Conservation (phyloP, 2,888 invertebrate genomes). For the Auanema freiburgensis region DNA sequence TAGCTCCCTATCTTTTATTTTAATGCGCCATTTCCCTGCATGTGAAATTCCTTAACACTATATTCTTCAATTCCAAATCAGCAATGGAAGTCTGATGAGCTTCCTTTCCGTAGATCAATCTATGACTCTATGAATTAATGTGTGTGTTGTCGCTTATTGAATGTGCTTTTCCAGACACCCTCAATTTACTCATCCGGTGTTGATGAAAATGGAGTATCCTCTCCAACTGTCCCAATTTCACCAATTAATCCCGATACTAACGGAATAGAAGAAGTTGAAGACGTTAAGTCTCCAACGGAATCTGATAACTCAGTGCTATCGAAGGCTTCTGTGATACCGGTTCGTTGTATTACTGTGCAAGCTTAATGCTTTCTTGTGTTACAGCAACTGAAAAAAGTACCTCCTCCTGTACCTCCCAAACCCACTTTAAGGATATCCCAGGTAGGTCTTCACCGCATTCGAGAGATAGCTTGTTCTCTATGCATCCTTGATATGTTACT, state of each 20-base stretch:
- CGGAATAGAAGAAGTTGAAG: too few relatives aligned
- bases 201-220: constrained; percentile 17
- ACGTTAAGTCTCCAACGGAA: too few relatives aligned
- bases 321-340: too few relatives aligned
- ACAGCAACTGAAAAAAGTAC: constrained; percentile 19
- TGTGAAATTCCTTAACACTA: too few relatives aligned
- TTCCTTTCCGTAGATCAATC: background rate
- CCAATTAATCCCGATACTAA: constrained; percentile 15
- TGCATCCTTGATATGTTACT: too few relatives aligned
- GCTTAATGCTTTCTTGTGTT: constrained; percentile 71
- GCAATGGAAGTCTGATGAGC: background rate
- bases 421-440: constrained; percentile 24
- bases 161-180: constrained; percentile 14
- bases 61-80: background rate
- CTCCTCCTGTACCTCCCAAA: constrained; percentile 67
- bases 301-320: too few relatives aligned
- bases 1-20: too few relatives aligned
- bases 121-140: background rate
- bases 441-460: background rate
- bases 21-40: too few relatives aligned
- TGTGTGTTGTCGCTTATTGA: background rate
- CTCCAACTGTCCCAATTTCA: constrained; percentile 13
- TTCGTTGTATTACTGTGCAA: background rate
- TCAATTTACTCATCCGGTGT: constrained; percentile 16
- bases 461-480: too few relatives aligned